Evolutionary conservation across 2,888 invertebrate species (phyloP).

Genomic region (Erynnis tages): DNA sequence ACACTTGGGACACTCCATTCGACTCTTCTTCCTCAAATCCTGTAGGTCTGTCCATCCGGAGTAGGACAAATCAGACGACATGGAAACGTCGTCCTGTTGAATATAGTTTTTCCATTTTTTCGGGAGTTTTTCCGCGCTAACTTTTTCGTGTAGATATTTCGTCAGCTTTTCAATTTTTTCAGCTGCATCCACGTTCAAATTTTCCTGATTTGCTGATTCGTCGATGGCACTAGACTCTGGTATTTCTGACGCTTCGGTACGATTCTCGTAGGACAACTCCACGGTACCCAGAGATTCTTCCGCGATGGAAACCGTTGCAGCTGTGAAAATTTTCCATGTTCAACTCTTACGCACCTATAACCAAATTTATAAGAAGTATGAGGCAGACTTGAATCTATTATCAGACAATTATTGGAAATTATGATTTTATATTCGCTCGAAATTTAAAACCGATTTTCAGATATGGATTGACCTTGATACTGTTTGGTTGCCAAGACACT

Average conservation of each 20-base stretch:
- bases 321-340: constrained; percentile 66
- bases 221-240: constrained; percentile 43
- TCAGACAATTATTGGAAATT: too few species aligned
- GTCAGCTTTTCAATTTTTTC: constrained; percentile 78
- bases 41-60: constrained; percentile 47
- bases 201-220: constrained; percentile 50
- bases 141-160: constrained; percentile 60
- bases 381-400: too few species aligned
- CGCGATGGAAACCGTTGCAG: constrained; percentile 51
- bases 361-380: too few species aligned
- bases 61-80: constrained; percentile 36
- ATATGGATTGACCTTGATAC: too few species aligned
- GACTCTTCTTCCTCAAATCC: constrained; percentile 35
- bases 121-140: constrained; percentile 39
- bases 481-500: too few species aligned
- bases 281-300: constrained; percentile 47
- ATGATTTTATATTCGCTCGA: too few species aligned
- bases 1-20: constrained; percentile 64
- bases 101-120: constrained; percentile 68
- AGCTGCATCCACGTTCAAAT: constrained; percentile 49
- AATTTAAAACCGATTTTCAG: too few species aligned
- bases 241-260: constrained; percentile 51
- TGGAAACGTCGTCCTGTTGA: constrained; percentile 45
- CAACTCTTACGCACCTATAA: constrained; percentile 72
- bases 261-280: constrained; percentile 58